Evolutionary conservation across 1,140 invertebrate species (phyloP), one percentile per base, ranked within the genome.

Genomic region (Drosophila pectinifera): DNA sequence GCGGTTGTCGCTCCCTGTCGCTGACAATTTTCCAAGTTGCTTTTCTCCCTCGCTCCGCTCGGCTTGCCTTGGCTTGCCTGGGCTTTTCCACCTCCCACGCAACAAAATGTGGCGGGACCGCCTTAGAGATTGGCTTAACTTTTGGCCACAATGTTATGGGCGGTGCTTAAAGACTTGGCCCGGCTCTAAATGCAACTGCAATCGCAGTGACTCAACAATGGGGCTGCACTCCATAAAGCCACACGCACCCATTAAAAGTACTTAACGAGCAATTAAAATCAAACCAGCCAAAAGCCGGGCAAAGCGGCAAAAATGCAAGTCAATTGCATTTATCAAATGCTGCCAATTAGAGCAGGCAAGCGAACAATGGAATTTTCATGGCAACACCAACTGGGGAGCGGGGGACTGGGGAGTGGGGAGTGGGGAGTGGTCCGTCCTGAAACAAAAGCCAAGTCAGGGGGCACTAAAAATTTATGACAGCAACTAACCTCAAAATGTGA

Each of bases 391-490:
- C 1, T n/a, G 11, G 8, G 3, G 11, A 5, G 31, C 42, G 11
- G 16, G 11, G 16, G 41, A 4, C 1, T 1, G 18, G 26, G 39
- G 20, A 24, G 10, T 36, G 36, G 53, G n/a, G 41, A 5, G 1
- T 0, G 18, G 26, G 39, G n/a, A 18, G 10, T 36, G 36, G 53
- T 31, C 28, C 28, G 28, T n/a, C 13, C 14, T 55, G n/a, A 68
- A 78, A 77, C 74, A 81, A 86, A 79, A 65, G 83, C 57, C 57
- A 63, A 70, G 48, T 83, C 80, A 28, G 61, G 55, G 61, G 49
- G 67, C 76, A 83, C 67, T 88, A 80, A 89, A 88, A 88, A 88
- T 89, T 89, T 88, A 88, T 88, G 84, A 83, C 84, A 88, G 84
- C 79, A 88, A 89, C 80, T 89, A 88, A 88, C 84, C 83, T 79